Percentiles rank a stretch among this genome's conserved stretches.
Evolutionary conservation across 2,888 invertebrate genomes (phyloP).

Genomic region (Exephanes ischioxanthus): DNA sequence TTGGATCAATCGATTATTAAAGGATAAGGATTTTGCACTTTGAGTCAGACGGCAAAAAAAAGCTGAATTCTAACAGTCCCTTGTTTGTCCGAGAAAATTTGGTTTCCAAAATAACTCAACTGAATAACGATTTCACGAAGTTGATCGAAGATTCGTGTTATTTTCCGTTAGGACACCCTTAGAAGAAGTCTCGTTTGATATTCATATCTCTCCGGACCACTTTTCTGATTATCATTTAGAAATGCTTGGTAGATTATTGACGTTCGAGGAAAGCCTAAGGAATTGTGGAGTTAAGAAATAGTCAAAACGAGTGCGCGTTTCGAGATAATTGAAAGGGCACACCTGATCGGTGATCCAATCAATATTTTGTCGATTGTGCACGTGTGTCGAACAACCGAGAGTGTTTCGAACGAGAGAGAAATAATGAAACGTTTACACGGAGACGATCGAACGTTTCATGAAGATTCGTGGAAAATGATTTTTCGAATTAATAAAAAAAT

Average conservation of each 20-base stretch:
- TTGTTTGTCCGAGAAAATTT: background rate
- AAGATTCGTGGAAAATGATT: background rate
- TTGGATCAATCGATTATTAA: background rate
- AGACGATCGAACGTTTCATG: background rate
- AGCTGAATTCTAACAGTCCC: too few species aligned
- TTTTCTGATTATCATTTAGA: background rate
- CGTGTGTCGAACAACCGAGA: background rate
- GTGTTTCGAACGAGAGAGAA: slow-evolving; percentile 1
- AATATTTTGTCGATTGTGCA: slow-evolving; percentile 11
- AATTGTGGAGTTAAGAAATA: slow-evolving; percentile 15
- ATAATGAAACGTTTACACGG: slow-evolving; percentile 12
- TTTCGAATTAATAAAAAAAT: background rate
- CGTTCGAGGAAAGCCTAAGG: slow-evolving; percentile 25
- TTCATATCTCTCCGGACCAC: slow-evolving; percentile 42
- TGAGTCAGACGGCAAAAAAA: background rate
- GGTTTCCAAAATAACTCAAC: background rate
- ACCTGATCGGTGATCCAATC: slow-evolving; percentile 17
- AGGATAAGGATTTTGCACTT: background rate
- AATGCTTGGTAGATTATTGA: background rate
- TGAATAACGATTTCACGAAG: background rate
- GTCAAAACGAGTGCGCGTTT: background rate
- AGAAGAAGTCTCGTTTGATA: background rate
- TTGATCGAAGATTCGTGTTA: background rate
- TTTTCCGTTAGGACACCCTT: background rate
- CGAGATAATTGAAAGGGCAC: background rate